phyloP scores from a whole-genome alignment of 2,888 invertebrate species.

The Zygothrica quintamaculata region DNA sequence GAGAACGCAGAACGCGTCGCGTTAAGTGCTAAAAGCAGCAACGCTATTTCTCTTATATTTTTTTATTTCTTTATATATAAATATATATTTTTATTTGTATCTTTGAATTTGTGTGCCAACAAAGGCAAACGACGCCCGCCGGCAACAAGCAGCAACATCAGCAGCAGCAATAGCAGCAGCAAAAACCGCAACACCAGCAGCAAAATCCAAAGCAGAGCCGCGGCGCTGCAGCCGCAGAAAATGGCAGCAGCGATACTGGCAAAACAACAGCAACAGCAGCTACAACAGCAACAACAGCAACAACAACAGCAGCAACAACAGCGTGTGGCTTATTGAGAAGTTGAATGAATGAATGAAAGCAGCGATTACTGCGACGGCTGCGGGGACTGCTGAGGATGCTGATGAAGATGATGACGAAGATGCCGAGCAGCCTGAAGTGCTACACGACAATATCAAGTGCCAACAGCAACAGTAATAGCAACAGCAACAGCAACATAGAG shows the following conservation, averaged over 20 bases:
- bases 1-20: slow-evolving; percentile 21
- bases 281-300: slow-evolving; percentile 27
- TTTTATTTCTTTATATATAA: slow-evolving; percentile 27
- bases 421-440: slow-evolving; percentile 52
- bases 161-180: slow-evolving; percentile 7
- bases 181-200: slow-evolving; percentile 21
- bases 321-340: slow-evolving; percentile 26
- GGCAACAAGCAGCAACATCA: slow-evolving; percentile 29
- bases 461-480: slow-evolving; percentile 41
- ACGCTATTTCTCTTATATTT: slow-evolving; percentile 23
- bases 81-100: slow-evolving; percentile 36
- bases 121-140: slow-evolving; percentile 43
- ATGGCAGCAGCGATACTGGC: slow-evolving; percentile 55
- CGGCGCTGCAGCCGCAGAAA: slow-evolving; percentile 53
- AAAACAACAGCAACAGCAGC: slow-evolving; percentile 29
- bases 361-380: slow-evolving; percentile 47
- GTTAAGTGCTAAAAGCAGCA: slow-evolving; percentile 54
- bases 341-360: slow-evolving; percentile 58
- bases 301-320: slow-evolving; percentile 21
- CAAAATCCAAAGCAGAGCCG: slow-evolving; percentile 28
- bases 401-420: slow-evolving; percentile 48
- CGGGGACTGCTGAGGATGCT: slow-evolving; percentile 46
- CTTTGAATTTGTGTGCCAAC: slow-evolving; percentile 49
- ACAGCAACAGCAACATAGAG: slow-evolving; percentile 34
- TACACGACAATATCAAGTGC: slow-evolving; percentile 57